Evolutionary conservation across 2,113 vertebrate genomes (phyloP).

Genomic region (Melanocharis versteri): DNA sequence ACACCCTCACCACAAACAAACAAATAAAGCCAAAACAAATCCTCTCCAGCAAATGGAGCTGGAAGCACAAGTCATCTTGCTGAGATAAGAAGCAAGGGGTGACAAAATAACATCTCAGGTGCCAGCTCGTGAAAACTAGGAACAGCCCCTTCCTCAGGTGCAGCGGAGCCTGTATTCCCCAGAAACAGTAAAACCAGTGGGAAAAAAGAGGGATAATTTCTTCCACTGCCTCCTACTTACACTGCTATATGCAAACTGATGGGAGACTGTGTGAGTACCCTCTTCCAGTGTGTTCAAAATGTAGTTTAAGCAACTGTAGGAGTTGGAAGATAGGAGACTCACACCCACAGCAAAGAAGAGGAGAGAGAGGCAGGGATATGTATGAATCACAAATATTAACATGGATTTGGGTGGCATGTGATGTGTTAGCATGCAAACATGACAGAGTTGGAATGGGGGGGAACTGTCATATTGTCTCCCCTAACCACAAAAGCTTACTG

Average conservation of each 20-base stretch:
- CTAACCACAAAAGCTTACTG: background rate
- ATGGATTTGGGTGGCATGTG: background rate
- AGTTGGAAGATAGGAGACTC: background rate
- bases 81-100: background rate
- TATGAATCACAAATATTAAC: constrained; percentile 42
- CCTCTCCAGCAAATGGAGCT: background rate
- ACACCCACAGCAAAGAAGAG: background rate
- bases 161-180: background rate
- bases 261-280: background rate
- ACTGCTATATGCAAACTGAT: background rate
- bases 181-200: background rate
- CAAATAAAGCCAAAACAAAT: background rate
- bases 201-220: background rate
- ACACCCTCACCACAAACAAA: background rate
- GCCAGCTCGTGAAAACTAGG: background rate
- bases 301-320: background rate
- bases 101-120: background rate
- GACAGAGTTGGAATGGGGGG: background rate
- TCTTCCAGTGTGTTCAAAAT: background rate
- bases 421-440: background rate
- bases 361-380: background rate
- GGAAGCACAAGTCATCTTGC: background rate
- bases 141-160: background rate
- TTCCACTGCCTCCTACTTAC: background rate
- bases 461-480: background rate